A percentile compares a stretch with the other conserved stretches of the same genome.
Evolutionary conservation across 2,888 invertebrate species (phyloP).

Genomic region (Hirtodrosophila histrioides): DNA sequence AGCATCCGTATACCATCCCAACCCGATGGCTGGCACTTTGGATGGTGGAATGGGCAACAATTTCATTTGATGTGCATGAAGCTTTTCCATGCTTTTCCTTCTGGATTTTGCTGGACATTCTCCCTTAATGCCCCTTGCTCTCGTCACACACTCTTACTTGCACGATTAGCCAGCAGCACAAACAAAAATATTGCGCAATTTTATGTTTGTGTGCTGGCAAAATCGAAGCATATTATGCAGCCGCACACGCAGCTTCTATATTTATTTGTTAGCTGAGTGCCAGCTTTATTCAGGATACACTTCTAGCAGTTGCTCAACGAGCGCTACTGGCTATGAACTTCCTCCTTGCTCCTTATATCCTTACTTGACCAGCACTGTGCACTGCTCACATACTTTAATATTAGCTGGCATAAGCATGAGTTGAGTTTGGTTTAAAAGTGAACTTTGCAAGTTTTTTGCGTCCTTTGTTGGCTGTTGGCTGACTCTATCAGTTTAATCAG

Average conservation of each 20-base stretch:
- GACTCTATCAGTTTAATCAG: conserved; percentile 22
- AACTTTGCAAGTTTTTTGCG: conserved; percentile 14
- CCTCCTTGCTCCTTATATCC: too few species aligned
- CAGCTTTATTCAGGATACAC: conserved; percentile 5
- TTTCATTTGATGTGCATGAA: conserved; percentile 42
- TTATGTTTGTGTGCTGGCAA: conserved; percentile 59
- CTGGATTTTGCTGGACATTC: conserved; percentile 11
- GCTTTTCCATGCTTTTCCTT: conserved; percentile 18
- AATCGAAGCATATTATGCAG: conserved; percentile 71
- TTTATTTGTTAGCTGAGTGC: conserved; percentile 42
- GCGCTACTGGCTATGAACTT: too few species aligned
- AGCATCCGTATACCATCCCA: conserved; percentile 26
- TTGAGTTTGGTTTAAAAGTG: conserved; percentile 34
- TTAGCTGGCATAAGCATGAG: neutral
- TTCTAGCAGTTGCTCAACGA: conserved; percentile 2
- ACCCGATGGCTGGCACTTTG: conserved; percentile 2
- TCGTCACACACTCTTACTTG: conserved; percentile 10
- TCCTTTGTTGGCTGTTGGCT: neutral
- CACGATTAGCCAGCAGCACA: conserved; percentile 39
- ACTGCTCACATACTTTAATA: conserved; percentile 3
- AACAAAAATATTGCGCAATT: conserved; percentile 62
- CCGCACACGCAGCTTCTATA: conserved; percentile 51
- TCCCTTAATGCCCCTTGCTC: conserved; percentile 1
- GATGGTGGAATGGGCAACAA: conserved; percentile 19
- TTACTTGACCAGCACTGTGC: neutral